A percentile compares a stretch with the other conserved stretches of the same genome.
Conservation (phyloP, 2,797 vertebrate genomes). For the Enteromius anoplus region DNA sequence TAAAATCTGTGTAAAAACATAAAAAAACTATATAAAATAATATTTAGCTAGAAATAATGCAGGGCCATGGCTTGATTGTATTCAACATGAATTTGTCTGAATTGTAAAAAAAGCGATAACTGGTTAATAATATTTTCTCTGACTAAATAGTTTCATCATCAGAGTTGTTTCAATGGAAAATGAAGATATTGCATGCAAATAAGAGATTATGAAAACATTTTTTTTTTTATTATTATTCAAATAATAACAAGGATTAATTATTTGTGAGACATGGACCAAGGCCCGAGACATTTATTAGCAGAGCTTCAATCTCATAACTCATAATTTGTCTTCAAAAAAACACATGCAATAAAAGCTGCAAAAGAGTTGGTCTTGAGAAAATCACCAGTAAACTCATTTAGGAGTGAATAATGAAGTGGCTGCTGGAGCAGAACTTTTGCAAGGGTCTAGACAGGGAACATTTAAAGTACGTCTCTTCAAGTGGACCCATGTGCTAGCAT, state of each 20-base stretch:
- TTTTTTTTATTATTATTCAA: neutral
- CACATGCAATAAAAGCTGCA: neutral
- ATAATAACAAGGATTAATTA: neutral
- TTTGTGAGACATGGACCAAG: neutral
- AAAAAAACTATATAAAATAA: neutral
- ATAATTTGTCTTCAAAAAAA: neutral
- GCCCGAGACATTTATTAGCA: neutral
- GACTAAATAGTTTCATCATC: neutral
- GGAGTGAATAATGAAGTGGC: slow-evolving; percentile 57
- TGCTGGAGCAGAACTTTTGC: slow-evolving; percentile 46
- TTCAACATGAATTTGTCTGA: neutral
- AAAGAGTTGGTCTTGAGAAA: slow-evolving; percentile 20
- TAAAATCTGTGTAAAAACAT: neutral
- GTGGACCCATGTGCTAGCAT: slow-evolving; percentile 38
- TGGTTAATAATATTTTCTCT: neutral
- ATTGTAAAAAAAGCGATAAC: neutral
- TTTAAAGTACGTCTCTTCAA: slow-evolving; percentile 46
- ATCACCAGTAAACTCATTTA: slow-evolving; percentile 27
- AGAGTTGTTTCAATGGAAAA: neutral
- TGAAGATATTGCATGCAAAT: neutral
- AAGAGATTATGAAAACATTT: neutral
- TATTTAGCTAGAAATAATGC: neutral
- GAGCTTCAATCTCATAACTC: neutral
- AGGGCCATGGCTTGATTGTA: neutral
- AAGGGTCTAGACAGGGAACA: slow-evolving; percentile 49